phyloP scores from a whole-genome alignment of 1,140 invertebrate genomes.

The Lepeophtheirus salmonis region DNA sequence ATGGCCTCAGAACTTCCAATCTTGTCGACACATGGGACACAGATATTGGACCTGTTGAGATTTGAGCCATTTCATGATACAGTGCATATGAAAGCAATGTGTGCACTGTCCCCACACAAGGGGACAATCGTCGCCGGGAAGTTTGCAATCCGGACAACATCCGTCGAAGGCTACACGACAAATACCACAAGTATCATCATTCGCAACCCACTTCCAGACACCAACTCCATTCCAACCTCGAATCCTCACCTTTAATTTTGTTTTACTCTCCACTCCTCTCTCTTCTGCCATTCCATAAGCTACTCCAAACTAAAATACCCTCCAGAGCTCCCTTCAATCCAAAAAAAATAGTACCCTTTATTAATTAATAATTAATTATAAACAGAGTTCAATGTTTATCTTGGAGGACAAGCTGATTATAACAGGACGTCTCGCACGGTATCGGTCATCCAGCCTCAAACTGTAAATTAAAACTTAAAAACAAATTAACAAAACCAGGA shows the following conservation, averaged over 20 bases:
- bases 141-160: constrained; percentile 94
- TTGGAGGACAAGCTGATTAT: too few relatives aligned
- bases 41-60: constrained; percentile 83
- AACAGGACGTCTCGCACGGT: too few relatives aligned
- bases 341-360: too few relatives aligned
- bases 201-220: constrained; percentile 83
- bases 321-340: too few relatives aligned
- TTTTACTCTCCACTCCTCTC: too few relatives aligned
- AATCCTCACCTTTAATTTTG: constrained; percentile 17
- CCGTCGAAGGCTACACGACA: constrained; percentile 97
- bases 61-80: constrained; percentile 97
- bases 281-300: too few relatives aligned
- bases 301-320: too few relatives aligned
- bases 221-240: constrained; percentile 77
- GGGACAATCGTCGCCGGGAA: constrained; percentile 43
- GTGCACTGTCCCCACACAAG: constrained; percentile 92
- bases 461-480: too few relatives aligned
- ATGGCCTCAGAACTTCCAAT: constrained; percentile 67
- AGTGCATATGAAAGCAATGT: constrained; percentile 98
- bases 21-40: constrained; percentile 97
- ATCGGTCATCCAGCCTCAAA: too few relatives aligned
- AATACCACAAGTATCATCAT: constrained; percentile 97
- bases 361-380: too few relatives aligned
- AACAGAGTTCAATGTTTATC: too few relatives aligned
- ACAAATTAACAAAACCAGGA: too few relatives aligned